These are phyloP conservation scores for Drosophila bocki DNA, from an alignment of 1,140 invertebrate genomes.

Conservation along the genomic window DNA sequence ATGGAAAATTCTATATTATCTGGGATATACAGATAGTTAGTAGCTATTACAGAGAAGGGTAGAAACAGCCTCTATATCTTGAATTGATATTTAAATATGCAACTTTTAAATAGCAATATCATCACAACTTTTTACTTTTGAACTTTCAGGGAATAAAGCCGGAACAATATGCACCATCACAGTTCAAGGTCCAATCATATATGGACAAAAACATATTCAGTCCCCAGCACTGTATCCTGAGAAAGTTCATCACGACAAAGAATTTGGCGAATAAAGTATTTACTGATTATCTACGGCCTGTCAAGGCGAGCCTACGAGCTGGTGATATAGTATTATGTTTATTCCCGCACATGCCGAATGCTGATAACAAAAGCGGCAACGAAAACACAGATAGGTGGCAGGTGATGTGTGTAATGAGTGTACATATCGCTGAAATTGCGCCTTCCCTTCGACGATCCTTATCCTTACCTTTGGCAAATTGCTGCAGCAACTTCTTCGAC, in stretches of 20 bases:
- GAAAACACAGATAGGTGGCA: conserved; percentile 25
- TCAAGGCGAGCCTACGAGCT: conserved; percentile 39
- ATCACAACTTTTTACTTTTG: not conserved
- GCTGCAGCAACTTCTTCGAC: conserved; percentile 68
- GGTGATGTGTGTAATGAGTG: conserved; percentile 9
- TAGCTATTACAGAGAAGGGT: no score
- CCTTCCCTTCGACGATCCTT: not conserved
- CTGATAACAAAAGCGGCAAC: conserved; percentile 33
- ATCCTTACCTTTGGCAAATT: conserved; percentile 74
- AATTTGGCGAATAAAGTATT: conserved; percentile 25
- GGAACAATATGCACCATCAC: not conserved
- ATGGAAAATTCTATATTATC: not conserved
- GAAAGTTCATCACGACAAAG: conserved; percentile 32
- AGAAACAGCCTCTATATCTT: no score
- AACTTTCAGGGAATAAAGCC: not conserved
- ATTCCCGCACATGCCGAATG: conserved; percentile 29
- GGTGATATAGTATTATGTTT: conserved; percentile 39
- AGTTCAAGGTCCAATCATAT: conserved; percentile 9
- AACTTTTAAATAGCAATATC: not conserved
- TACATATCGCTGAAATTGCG: conserved; percentile 22
- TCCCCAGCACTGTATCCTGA: not conserved
- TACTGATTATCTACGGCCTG: conserved; percentile 30
- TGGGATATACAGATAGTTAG: no score
- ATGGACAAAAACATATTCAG: not conserved
- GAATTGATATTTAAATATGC: no score